These are phyloP conservation scores for Peromyscus polionotus DNA, from an alignment of 2,113 vertebrate genomes.

Conservation along the genomic window DNA sequence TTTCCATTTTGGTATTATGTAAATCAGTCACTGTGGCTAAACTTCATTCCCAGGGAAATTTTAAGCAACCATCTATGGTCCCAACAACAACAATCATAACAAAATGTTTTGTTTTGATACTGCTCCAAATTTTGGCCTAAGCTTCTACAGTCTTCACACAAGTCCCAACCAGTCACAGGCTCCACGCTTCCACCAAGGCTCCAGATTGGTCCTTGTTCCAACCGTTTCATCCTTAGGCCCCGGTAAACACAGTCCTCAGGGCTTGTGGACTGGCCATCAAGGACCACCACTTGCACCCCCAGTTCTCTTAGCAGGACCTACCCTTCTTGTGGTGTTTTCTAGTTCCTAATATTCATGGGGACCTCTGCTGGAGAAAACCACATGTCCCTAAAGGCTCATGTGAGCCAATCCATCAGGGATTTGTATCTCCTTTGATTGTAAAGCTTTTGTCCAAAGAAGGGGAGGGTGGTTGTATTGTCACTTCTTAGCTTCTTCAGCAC, in stretches of 20 bases:
- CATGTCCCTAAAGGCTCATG: not conserved
- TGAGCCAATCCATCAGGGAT: not conserved
- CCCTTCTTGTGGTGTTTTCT: not conserved
- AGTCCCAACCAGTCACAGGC: not conserved
- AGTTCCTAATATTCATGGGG: not conserved
- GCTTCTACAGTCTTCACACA: not conserved
- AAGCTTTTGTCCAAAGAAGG: not conserved
- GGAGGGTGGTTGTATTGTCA: not conserved
- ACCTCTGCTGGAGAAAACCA: not conserved
- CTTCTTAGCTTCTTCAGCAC: not conserved
- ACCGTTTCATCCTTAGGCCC: not conserved
- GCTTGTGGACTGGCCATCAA: not conserved
- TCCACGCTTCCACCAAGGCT: not conserved
- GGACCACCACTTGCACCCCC: not conserved
- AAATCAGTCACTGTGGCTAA: not conserved
- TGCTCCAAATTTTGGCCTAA: not conserved
- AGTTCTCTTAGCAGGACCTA: not conserved
- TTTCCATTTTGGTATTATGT: not conserved
- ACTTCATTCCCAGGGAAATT: not conserved
- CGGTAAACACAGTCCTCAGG: not conserved
- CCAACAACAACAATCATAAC: not conserved
- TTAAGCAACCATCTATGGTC: not conserved
- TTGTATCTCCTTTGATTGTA: not conserved
- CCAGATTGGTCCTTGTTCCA: not conserved
- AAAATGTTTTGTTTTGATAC: not conserved